Base-by-base conservation (phyloP, 2,888 invertebrate genomes). In the Theristus sp. region DNA sequence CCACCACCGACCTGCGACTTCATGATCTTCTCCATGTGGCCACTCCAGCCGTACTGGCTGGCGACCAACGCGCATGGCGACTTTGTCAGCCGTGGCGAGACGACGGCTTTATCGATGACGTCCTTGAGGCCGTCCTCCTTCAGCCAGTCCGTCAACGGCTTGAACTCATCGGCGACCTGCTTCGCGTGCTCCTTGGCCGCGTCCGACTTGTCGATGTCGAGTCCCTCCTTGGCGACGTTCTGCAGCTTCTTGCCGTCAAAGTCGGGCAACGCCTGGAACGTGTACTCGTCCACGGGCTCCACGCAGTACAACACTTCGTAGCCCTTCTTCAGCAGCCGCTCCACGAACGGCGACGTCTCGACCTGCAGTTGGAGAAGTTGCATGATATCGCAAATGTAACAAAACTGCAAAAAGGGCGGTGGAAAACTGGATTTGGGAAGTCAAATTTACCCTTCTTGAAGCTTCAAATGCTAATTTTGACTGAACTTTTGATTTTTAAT, bases 161-260 rank as follows among this genome's bases (percentile, higher is more conserved):
- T 89, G 75, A 84, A 91, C 61, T 83, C 82, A 66, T 49, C 49
- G 13, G 6, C n/a, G 20, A 49, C 3, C n/a, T 49, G 6, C 66
- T 84, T 83, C 74, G 96, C 84, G 38, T 93, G 90, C 79, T 96
- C 94, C 78, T 96, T 96, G 67, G 94, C 49, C 49, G 49, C 49
- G n/a, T 49, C 49, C n/a, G 68, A 67, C 65, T 71, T 69, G 58
- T 72, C 70, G 56, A 71, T 65, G 59, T 66, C 69, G 20, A 71
- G 64, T 56, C 71, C 93, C 80, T 99, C 98, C 79, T 98, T 99
- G 67, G 98, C 98, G 60, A 94, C 89, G 76, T 99, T 99, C 78
- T 91, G 91, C 86, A 98, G 96, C 78, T 93, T 96, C 80, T 93
- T 90, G 60, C 91, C 90, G 71, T 98, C 96, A 77, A 88, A 98